Evolutionary conservation across 2,113 vertebrate genomes (phyloP), one percentile per base, ranked within the genome.

Genomic region (Saguinus imperator): DNA sequence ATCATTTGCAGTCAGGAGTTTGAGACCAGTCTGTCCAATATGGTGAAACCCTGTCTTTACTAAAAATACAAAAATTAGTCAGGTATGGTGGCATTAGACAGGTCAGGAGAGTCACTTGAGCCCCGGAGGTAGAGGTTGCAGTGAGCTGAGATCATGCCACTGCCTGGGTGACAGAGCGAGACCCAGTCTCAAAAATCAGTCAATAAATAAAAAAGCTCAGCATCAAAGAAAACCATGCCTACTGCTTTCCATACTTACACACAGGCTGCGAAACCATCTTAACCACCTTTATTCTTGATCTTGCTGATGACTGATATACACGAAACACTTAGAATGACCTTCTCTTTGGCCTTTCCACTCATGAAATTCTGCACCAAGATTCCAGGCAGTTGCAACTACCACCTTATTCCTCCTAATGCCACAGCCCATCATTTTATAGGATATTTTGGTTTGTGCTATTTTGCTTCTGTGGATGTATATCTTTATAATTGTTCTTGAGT

Each of bases 401-500:
- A 96, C 58, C 55, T 86, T 76, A 91, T 97, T 89, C 77, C 40
- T 95, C 40, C 27, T 57, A 86, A 89, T 37, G 43, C 35, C 55
- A 97, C 64, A 94, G 64, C 12, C 20, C 9, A 58, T 80, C 40
- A 55, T 92, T 86, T 96, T 86, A 92, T 68, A 81, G 50, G 64
- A 92, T 29, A 86, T 90, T 96, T 96, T 85, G 81, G 17, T 87
- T 79, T 85, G 82, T 48, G 76, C 29, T 91, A 57, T 93, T 94
- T 88, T 96, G 73, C 17, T 57, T 92, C 37, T 73, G 35, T 50
- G 86, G 21, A 91, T 29, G 70, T 23, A 84, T 57, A 84, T 43
- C 9, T 86, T 89, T 91, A 45, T 79, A 61, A 97, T 43, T 87
- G 4, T 89, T 95, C 21, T 79, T 43, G 17, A 94, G 55, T 77